These are phyloP conservation scores for Stenoptilia bipunctidactyla DNA, from an alignment of 2,888 invertebrate species.

Conservation along the genomic window DNA sequence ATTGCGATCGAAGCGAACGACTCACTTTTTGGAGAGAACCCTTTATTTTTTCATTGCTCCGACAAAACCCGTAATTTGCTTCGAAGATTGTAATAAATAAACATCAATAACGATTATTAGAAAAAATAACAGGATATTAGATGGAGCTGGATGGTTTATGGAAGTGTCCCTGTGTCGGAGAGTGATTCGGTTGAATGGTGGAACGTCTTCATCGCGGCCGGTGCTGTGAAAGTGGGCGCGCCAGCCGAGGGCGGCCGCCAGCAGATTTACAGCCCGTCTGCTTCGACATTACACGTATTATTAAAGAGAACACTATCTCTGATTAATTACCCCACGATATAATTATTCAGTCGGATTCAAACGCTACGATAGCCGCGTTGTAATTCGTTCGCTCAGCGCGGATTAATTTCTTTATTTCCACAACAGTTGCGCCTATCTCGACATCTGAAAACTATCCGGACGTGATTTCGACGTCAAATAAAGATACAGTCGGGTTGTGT, in stretches of 20 bases:
- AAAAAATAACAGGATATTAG: slow-evolving; percentile 70
- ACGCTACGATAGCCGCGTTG: slow-evolving; percentile 38
- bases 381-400: slow-evolving; percentile 44
- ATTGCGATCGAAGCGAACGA: slow-evolving; percentile 66
- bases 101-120: slow-evolving; percentile 71
- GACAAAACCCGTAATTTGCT: slow-evolving; percentile 68
- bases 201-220: slow-evolving; percentile 62
- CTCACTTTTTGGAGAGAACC: slow-evolving; percentile 68
- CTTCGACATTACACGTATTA: slow-evolving; percentile 61
- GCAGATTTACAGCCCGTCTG: slow-evolving; percentile 56
- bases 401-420: slow-evolving; percentile 49
- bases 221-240: slow-evolving; percentile 55
- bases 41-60: slow-evolving; percentile 63
- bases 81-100: slow-evolving; percentile 67
- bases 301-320: slow-evolving; percentile 51
- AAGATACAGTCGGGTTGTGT: slow-evolving; percentile 35
- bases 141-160: slow-evolving; percentile 47
- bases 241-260: slow-evolving; percentile 45
- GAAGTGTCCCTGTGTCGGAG: slow-evolving; percentile 42
- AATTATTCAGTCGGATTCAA: slow-evolving; percentile 51
- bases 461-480: slow-evolving; percentile 48
- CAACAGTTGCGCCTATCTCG: slow-evolving; percentile 29
- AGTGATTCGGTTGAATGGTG: slow-evolving; percentile 49
- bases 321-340: slow-evolving; percentile 56
- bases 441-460: slow-evolving; percentile 24